Percentiles rank a stretch among this genome's conserved stretches.
phyloP scores from a whole-genome alignment of 2,888 invertebrate species.

The Pegoplata infirma region DNA sequence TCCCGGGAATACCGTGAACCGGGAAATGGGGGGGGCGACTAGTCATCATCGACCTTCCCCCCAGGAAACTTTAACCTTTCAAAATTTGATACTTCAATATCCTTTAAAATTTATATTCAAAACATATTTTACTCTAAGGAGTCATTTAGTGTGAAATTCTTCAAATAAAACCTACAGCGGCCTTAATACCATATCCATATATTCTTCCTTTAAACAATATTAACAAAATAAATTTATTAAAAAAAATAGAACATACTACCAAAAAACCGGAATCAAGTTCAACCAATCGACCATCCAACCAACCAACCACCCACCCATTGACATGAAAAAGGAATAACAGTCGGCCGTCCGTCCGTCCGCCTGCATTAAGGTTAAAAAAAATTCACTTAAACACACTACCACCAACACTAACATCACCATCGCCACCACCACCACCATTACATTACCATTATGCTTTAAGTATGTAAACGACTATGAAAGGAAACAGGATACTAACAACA shows the following conservation, averaged over 20 bases:
- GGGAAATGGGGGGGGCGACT: too few relatives aligned
- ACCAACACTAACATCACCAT: neutral
- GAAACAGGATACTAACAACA: slow-evolving; percentile 59
- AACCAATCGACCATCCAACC: slow-evolving; percentile 16
- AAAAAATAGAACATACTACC: neutral
- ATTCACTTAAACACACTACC: slow-evolving; percentile 34
- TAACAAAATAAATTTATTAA: slow-evolving; percentile 6
- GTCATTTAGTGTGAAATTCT: too few relatives aligned
- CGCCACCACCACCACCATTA: neutral
- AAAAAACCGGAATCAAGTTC: slow-evolving; percentile 28
- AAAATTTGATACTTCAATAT: too few relatives aligned
- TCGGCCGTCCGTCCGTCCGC: neutral
- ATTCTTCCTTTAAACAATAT: slow-evolving; percentile 6
- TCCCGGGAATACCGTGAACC: too few relatives aligned
- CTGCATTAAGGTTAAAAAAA: slow-evolving; percentile 33
- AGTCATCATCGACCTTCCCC: too few relatives aligned
- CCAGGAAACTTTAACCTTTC: too few relatives aligned
- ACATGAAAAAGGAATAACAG: slow-evolving; percentile 5
- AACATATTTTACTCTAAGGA: too few relatives aligned
- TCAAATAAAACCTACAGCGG: too few relatives aligned
- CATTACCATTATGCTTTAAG: slow-evolving; percentile 11
- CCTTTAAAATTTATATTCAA: too few relatives aligned
- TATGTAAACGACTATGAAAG: slow-evolving; percentile 34
- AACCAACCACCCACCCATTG: slow-evolving; percentile 22
- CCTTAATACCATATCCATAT: neutral